Percentiles rank a stretch among this genome's conserved stretches.
Conservation (phyloP, 1,140 invertebrate genomes). For the Papilio xuthus region DNA sequence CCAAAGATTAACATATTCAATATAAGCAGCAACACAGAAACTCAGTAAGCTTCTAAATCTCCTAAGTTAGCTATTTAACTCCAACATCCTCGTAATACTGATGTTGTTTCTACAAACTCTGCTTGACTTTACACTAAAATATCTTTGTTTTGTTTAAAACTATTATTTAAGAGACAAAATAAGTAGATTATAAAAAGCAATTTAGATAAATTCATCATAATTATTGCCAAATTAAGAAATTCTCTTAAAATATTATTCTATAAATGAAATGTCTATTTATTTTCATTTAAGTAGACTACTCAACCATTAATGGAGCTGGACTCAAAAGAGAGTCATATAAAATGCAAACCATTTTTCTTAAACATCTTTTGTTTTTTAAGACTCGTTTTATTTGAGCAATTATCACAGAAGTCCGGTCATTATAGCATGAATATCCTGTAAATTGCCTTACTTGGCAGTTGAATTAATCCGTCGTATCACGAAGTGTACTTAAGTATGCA, state of each 20-base stretch:
- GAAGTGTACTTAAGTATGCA: background rate
- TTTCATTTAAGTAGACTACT: too few relatives aligned
- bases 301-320: too few relatives aligned
- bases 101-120: slow-evolving; percentile 5
- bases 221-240: too few relatives aligned
- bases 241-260: too few relatives aligned
- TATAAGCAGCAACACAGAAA: background rate
- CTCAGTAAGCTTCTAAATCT: background rate
- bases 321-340: background rate
- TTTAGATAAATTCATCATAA: too few relatives aligned
- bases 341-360: background rate
- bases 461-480: background rate
- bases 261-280: too few relatives aligned
- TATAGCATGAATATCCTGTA: slow-evolving; percentile 3
- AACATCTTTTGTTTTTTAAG: slow-evolving; percentile 10
- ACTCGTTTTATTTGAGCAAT: background rate
- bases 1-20: slow-evolving; percentile 7
- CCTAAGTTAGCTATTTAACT: slow-evolving; percentile 3
- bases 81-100: background rate
- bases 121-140: background rate
- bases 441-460: slow-evolving; percentile 12
- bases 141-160: background rate
- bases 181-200: too few relatives aligned
- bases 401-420: slow-evolving; percentile 9
- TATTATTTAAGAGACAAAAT: background rate